Percentiles rank a stretch among this genome's conserved stretches.
These are phyloP conservation scores for Odontocolon sp. DNA, from an alignment of 2,888 invertebrate genomes.

Conservation along the genomic window DNA sequence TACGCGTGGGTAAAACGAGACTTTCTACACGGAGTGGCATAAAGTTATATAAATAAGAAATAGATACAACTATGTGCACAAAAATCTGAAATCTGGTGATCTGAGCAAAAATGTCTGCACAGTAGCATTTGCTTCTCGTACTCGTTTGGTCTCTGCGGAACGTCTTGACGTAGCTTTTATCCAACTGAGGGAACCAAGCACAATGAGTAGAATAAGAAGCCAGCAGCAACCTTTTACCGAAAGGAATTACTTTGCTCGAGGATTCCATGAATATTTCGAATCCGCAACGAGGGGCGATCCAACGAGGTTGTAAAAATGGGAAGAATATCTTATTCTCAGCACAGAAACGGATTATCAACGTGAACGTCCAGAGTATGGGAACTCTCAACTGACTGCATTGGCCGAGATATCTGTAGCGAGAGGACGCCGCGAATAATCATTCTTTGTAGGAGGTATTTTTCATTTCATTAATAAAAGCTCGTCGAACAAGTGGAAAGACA, in stretches of 20 bases:
- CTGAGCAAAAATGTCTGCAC: too few relatives aligned
- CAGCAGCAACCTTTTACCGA: constrained; percentile 25
- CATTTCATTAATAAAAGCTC: constrained; percentile 71
- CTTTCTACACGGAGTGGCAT: too few relatives aligned
- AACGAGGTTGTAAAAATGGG: constrained; percentile 67
- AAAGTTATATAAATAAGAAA: too few relatives aligned
- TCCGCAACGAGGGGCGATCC: constrained; percentile 60
- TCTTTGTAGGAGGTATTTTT: constrained; percentile 67
- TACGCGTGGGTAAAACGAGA: too few relatives aligned
- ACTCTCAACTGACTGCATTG: too few relatives aligned
- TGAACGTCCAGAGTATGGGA: not conserved
- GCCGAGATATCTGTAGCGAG: constrained; percentile 52
- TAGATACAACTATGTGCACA: too few relatives aligned
- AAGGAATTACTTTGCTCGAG: constrained; percentile 62
- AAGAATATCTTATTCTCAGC: constrained; percentile 65
- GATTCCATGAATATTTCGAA: constrained; percentile 70
- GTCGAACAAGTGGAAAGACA: constrained; percentile 50
- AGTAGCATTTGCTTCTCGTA: constrained; percentile 1
- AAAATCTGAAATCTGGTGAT: too few relatives aligned
- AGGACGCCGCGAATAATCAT: constrained; percentile 68
- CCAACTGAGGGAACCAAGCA: constrained; percentile 26
- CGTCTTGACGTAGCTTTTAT: constrained; percentile 34
- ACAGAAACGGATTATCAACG: constrained; percentile 55
- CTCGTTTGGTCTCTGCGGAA: constrained; percentile 40
- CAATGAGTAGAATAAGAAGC: not conserved